Conservation (phyloP, 1,140 invertebrate species). For the Drosophila parvula region DNA sequence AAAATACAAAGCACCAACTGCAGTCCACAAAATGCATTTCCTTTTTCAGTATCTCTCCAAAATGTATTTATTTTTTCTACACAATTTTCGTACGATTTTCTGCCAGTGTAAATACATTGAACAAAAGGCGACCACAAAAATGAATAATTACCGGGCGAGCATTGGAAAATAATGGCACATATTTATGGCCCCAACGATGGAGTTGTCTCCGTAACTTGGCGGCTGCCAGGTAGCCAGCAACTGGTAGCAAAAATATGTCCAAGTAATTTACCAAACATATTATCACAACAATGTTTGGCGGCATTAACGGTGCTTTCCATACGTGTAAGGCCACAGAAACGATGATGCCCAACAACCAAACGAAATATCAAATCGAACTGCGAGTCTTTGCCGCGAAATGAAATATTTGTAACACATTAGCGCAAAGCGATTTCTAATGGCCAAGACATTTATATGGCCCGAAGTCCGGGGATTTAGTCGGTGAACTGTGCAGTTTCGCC, state of each 20-base stretch:
- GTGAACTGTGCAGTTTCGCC: slow-evolving; percentile 34
- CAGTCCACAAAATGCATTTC: too few species aligned
- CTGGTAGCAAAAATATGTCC: slow-evolving; percentile 73
- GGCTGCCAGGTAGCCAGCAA: slow-evolving; percentile 24
- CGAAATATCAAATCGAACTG: slow-evolving; percentile 32
- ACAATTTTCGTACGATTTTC: background rate
- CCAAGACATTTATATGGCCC: slow-evolving; percentile 61
- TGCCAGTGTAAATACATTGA: background rate
- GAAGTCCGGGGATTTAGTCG: slow-evolving; percentile 54
- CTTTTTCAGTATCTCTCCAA: too few species aligned
- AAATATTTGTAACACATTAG: slow-evolving; percentile 81
- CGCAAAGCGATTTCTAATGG: slow-evolving; percentile 79
- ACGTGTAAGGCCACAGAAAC: slow-evolving; percentile 45
- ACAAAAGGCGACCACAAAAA: slow-evolving; percentile 75
- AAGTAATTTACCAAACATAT: slow-evolving; percentile 76
- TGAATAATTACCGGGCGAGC: slow-evolving; percentile 73
- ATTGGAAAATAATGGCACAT: slow-evolving; percentile 53
- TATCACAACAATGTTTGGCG: slow-evolving; percentile 75
- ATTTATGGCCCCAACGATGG: slow-evolving; percentile 48
- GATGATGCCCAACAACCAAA: slow-evolving; percentile 13
- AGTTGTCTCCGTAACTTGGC: slow-evolving; percentile 44
- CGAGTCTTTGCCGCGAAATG: slow-evolving; percentile 33
- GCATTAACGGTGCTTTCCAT: slow-evolving; percentile 77
- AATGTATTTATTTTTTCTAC: background rate
- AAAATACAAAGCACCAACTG: too few species aligned